Evolutionary conservation across 1,140 invertebrate genomes (phyloP), one percentile per base, ranked within the genome.

Genomic region (Drosophila truncata): DNA sequence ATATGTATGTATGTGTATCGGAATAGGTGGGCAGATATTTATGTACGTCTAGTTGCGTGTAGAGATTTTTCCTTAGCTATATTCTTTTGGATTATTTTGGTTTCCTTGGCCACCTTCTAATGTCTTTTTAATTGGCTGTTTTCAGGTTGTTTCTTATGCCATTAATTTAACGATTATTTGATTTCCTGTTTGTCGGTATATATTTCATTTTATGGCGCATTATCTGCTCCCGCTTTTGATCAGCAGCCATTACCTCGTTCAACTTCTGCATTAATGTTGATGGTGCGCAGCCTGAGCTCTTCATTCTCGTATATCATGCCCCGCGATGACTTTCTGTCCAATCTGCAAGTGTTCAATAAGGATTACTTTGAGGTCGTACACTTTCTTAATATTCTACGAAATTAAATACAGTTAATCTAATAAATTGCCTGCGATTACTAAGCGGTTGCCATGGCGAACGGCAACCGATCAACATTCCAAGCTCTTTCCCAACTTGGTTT

Each of bases 251-350:
- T 72, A 97, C 96, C 96, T 95, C 96, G 95, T 93, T 98, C 97
- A 29, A 98, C 96, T 94, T 98, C 97, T n/a, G 97, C 97, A 93
- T 97, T 98, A 85, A 98, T 98, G 86, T 97, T 97, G 90, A 98
- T 97, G 25, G 97, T 98, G 72, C 97, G 95, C 84, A 98, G 93
- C 80, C 97, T 94, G n/a, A 98, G 94, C 91, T 98, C 97, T 93
- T 98, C 97, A 94, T 98, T 98, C 93, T 98, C 97, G 94, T 96
- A 97, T 81, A 97, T 95, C 96, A 97, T 97, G 57, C 96, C 96
- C 78, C 97, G 95, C 25, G 96, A 97, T 23, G 96, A 97, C 93
- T 96, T 97, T 76, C 96, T 94, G 93, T 97, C 96, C 93, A 97
- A 95, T 93, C 95, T 96, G 93, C 27, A 93, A 93, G 25, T 42